Percentiles rank a stretch among this genome's conserved stretches.
Conservation (phyloP, 1,140 invertebrate species). For the Venustaconcha ellipsiformis region DNA sequence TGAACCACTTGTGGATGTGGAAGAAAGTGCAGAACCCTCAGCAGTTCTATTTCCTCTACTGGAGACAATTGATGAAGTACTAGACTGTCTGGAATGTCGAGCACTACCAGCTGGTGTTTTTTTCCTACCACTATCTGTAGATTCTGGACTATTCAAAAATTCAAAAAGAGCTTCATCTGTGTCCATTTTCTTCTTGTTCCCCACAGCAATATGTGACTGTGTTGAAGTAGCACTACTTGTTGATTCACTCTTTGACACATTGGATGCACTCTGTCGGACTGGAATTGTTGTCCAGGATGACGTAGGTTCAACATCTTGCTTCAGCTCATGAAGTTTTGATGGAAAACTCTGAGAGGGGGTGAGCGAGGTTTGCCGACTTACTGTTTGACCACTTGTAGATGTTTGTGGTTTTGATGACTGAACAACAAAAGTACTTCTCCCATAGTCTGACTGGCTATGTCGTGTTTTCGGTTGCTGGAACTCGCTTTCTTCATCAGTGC, state of each 20-base stretch:
- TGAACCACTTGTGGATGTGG: slow-evolving; percentile 40
- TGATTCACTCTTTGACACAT: neutral
- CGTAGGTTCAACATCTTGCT: slow-evolving; percentile 14
- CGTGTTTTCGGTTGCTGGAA: neutral
- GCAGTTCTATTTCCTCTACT: slow-evolving; percentile 34
- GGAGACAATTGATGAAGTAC: slow-evolving; percentile 58
- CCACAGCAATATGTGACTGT: neutral
- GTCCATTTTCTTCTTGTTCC: slow-evolving; percentile 62
- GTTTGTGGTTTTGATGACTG: neutral
- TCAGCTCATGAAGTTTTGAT: slow-evolving; percentile 30
- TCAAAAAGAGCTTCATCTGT: slow-evolving; percentile 71
- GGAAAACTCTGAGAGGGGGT: slow-evolving; percentile 47
- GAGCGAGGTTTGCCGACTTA: slow-evolving; percentile 12
- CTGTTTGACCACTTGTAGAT: slow-evolving; percentile 6
- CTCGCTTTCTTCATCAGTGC: slow-evolving; percentile 27
- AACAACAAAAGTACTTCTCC: neutral
- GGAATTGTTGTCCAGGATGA: slow-evolving; percentile 36
- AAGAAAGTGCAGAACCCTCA: slow-evolving; percentile 17
- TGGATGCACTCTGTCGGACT: slow-evolving; percentile 13
- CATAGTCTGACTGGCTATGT: neutral
- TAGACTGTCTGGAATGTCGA: slow-evolving; percentile 66
- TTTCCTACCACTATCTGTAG: slow-evolving; percentile 41
- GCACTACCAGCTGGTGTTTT: slow-evolving; percentile 48
- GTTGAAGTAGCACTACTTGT: slow-evolving; percentile 1
- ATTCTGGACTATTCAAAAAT: slow-evolving; percentile 68